Evolutionary conservation across 2,797 vertebrate genomes (phyloP).

Genomic region (Phoebastria nigripes): DNA sequence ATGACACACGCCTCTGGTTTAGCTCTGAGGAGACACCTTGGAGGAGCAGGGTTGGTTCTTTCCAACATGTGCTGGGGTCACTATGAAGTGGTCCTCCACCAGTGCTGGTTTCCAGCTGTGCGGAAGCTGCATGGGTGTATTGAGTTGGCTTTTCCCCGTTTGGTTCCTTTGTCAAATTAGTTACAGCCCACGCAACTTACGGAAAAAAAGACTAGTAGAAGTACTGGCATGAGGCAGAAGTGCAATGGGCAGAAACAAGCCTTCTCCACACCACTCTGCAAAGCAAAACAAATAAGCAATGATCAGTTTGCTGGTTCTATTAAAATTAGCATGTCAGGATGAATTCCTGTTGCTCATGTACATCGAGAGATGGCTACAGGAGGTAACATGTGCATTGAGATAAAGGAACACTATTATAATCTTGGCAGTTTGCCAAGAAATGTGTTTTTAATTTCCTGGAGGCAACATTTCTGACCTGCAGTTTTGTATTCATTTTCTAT

Average conservation of each 20-base stretch:
- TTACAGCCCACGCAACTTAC: background rate
- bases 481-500: background rate
- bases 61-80: background rate
- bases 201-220: background rate
- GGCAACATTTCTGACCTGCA: background rate
- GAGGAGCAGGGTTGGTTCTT: background rate
- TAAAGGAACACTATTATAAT: background rate
- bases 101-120: background rate
- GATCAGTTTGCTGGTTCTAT: background rate
- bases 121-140: background rate
- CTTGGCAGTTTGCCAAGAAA: background rate
- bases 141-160: accelerated
- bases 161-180: background rate
- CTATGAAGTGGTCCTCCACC: background rate
- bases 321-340: background rate
- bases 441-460: background rate
- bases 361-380: background rate
- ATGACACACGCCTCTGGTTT: background rate
- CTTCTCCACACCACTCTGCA: background rate
- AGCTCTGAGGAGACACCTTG: background rate
- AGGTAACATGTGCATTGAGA: background rate
- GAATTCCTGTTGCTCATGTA: background rate
- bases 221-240: background rate
- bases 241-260: background rate
- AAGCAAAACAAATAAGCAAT: background rate